Evolutionary conservation across 2,113 vertebrate species (phyloP).

Genomic region (Anguilla rostrata): DNA sequence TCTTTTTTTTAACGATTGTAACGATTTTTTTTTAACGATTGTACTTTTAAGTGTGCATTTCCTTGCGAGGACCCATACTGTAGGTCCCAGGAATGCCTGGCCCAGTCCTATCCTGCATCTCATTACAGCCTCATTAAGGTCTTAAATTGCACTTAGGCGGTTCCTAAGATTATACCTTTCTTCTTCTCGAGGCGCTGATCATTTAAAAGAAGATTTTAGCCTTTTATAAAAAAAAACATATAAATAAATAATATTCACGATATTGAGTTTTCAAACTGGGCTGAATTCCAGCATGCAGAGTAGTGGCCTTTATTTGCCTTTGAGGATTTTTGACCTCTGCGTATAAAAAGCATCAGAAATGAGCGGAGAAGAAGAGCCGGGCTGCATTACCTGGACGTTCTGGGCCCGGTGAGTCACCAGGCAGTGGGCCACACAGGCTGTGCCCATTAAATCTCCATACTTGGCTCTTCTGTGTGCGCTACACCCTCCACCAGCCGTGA

Average conservation of each 20-base stretch:
- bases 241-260: constrained; percentile 12
- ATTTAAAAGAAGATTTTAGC: not conserved
- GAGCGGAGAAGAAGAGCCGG: not conserved
- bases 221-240: not conserved
- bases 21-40: too few relatives aligned
- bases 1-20: too few relatives aligned
- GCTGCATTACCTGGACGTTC: not conserved
- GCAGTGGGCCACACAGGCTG: not conserved
- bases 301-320: constrained; percentile 18
- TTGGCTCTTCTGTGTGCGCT: not conserved
- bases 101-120: not conserved
- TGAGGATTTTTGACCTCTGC: constrained; percentile 24
- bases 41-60: too few relatives aligned
- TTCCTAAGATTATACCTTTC: not conserved
- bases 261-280: constrained; percentile 26
- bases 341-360: constrained; percentile 20
- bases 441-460: constrained; percentile 15
- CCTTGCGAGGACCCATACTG: not conserved
- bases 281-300: not conserved
- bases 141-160: not conserved
- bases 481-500: not conserved
- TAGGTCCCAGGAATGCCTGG: not conserved
- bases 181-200: not conserved
- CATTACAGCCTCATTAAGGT: not conserved
- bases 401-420: constrained; percentile 3